Base-by-base conservation (phyloP, 2,888 invertebrate genomes). In the Plebejus melissa region DNA sequence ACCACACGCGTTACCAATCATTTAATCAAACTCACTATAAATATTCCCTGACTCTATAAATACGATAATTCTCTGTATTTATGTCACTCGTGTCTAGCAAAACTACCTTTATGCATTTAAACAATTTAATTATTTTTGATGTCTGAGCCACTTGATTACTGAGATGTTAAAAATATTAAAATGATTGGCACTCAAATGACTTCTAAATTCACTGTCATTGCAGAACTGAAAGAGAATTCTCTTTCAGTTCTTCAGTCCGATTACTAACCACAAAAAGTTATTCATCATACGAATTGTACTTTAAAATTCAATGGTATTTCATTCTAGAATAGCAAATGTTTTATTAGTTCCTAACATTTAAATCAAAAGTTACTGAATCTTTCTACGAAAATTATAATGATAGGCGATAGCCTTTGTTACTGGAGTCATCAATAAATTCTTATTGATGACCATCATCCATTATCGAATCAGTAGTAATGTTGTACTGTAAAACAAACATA, bases 1-100 rank as follows among this genome's bases (percentile, higher is more conserved):
- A 50, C 72, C 72, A 72, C 72, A 72, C 72, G 50, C 72, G 54
- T 72, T 72, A 32, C 46, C 32, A 50, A 54, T 72, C 50, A 50
- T 72, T 72, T 72, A 72, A 32, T 72, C 50, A 72, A 72, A 72
- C 16, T 50, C 16, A 46, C 28, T 22, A 46, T 71, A 71, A 46
- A 71, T 71, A 71, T 28, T 71, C 11, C 3, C 28, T 65, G 65
- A 13, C 65, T 4, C 32, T 13, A 36, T 65, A 32, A 65, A 32
- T 65, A 65, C 36, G 65, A 65, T 65, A 36, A 65, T 65, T 32
- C 65, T 65, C 65, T 36, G 13, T 65, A 65, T 65, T 65, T 65
- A 65, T 65, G 65, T 65, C 32, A 5, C 65, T 65, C 11, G 65
- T 36, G 65, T 65, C 32, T 5, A 65, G 65, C 65, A 65, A 65